phyloP scores from a whole-genome alignment of 1,140 invertebrate species.

The Drosophila sproati region DNA sequence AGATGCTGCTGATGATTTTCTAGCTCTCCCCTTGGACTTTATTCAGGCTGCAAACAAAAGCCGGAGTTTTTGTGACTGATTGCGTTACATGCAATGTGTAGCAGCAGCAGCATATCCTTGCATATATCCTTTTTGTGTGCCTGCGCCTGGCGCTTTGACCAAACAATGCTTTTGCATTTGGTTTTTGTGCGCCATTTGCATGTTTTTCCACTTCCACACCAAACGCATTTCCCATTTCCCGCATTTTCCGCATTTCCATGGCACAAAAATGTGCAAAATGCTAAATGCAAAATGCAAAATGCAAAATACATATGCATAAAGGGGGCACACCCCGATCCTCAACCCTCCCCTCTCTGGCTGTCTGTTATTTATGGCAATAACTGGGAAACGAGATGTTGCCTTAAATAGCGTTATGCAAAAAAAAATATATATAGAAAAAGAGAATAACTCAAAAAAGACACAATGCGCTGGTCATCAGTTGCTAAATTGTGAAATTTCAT shows the following conservation, averaged over 20 bases:
- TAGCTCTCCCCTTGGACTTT: constrained; percentile 68
- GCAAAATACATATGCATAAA: constrained; percentile 51
- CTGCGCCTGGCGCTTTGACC: constrained; percentile 58
- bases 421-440: constrained; percentile 20
- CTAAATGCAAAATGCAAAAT: constrained; percentile 46
- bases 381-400: constrained; percentile 28
- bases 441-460: constrained; percentile 15
- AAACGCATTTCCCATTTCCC: constrained; percentile 44
- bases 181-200: constrained; percentile 74
- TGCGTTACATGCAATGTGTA: constrained; percentile 67
- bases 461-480: constrained; percentile 19
- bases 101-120: constrained; percentile 63
- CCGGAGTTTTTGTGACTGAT: constrained; percentile 80
- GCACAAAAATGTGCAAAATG: constrained; percentile 56
- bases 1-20: constrained; percentile 60
- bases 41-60: constrained; percentile 79
- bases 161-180: constrained; percentile 61
- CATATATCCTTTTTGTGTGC: constrained; percentile 67
- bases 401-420: constrained; percentile 38
- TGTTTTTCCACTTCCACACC: constrained; percentile 55
- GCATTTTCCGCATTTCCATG: constrained; percentile 53
- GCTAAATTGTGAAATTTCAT: constrained; percentile 33
- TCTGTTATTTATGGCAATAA: constrained; percentile 58
- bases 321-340: constrained; percentile 24
- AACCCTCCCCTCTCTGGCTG: neutral